Percentiles rank a stretch among this genome's conserved stretches.
Evolutionary conservation across 2,888 invertebrate genomes (phyloP).

Genomic region (Drosophila limbata): DNA sequence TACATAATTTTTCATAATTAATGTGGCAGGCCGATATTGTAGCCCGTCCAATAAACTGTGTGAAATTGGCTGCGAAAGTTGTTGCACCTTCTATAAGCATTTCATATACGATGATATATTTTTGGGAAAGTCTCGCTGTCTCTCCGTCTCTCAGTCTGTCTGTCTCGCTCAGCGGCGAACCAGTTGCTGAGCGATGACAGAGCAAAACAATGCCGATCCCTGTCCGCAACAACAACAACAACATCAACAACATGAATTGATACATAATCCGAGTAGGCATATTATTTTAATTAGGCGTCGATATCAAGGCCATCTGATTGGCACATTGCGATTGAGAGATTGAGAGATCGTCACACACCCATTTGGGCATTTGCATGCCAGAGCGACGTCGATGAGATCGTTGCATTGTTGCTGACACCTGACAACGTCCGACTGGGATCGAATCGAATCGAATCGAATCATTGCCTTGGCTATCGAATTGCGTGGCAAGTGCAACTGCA

Average conservation of each 20-base stretch:
- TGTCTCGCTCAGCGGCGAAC: slow-evolving; percentile 1
- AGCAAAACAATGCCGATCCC: slow-evolving; percentile 29
- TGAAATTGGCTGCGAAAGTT: slow-evolving; percentile 71
- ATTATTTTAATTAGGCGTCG: slow-evolving; percentile 80
- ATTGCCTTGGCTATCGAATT: slow-evolving; percentile 51
- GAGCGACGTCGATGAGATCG: slow-evolving; percentile 57
- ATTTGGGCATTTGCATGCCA: slow-evolving; percentile 67
- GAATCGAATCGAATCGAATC: slow-evolving; percentile 2
- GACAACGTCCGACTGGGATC: slow-evolving; percentile 60
- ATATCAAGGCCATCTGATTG: slow-evolving; percentile 76
- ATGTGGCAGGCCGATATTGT: slow-evolving; percentile 52
- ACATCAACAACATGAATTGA: slow-evolving; percentile 57
- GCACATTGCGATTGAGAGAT: slow-evolving; percentile 71
- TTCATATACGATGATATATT: slow-evolving; percentile 15
- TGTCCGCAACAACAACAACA: slow-evolving; percentile 6
- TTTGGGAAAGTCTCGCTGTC: slow-evolving; percentile 36
- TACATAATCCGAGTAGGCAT: slow-evolving; percentile 76
- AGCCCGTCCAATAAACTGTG: slow-evolving; percentile 55
- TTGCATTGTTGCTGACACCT: slow-evolving; percentile 75
- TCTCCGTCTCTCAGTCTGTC: not conserved
- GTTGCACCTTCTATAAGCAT: slow-evolving; percentile 32
- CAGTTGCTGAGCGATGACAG: slow-evolving; percentile 30
- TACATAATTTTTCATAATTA: slow-evolving; percentile 68
- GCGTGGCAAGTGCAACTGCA: slow-evolving; percentile 72
- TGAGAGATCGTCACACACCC: slow-evolving; percentile 63